A percentile compares a stretch with the other conserved stretches of the same genome.
These are phyloP conservation scores for Drosophila affinis DNA, from an alignment of 2,888 invertebrate species.

Conservation along the genomic window DNA sequence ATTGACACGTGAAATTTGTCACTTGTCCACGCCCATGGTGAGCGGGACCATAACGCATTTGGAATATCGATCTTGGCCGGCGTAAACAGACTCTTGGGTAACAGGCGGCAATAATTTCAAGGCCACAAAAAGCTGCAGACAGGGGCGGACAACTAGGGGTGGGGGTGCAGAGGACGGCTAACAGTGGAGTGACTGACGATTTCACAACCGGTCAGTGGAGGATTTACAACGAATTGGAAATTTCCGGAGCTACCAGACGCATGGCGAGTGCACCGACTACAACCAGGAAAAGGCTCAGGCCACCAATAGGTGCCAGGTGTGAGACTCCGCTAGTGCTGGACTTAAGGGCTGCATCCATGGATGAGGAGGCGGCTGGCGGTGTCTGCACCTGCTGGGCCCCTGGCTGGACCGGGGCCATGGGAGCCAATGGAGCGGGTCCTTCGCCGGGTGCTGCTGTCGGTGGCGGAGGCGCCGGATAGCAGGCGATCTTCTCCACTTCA, in stretches of 20 bases:
- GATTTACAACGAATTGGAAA: not conserved
- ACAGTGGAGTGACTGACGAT: not conserved
- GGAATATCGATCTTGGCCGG: slow-evolving; percentile 32
- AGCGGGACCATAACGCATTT: not conserved
- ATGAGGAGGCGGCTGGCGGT: slow-evolving; percentile 56
- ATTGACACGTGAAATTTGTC: slow-evolving; percentile 32
- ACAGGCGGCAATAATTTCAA: slow-evolving; percentile 2
- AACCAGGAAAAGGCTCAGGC: not conserved
- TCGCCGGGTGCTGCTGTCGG: slow-evolving; percentile 64
- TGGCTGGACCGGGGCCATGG: slow-evolving; percentile 64
- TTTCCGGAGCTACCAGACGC: not conserved
- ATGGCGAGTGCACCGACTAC: not conserved
- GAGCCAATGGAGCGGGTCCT: slow-evolving; percentile 64
- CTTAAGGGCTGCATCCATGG: slow-evolving; percentile 70
- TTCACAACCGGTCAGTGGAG: not conserved
- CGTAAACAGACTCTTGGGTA: slow-evolving; percentile 8
- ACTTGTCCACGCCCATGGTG: slow-evolving; percentile 1
- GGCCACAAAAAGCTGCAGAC: slow-evolving; percentile 13
- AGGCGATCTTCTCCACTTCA: slow-evolving; percentile 81
- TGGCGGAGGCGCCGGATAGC: slow-evolving; percentile 80
- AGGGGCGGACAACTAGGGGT: slow-evolving; percentile 1
- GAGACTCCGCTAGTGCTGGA: slow-evolving; percentile 40
- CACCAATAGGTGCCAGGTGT: not conserved
- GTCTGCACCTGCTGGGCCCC: slow-evolving; percentile 64
- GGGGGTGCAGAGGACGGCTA: slow-evolving; percentile 9